Evolutionary conservation across 1,140 invertebrate genomes (phyloP), one percentile per base, ranked within the genome.

Genomic region (Hydropsyche tenuis): DNA sequence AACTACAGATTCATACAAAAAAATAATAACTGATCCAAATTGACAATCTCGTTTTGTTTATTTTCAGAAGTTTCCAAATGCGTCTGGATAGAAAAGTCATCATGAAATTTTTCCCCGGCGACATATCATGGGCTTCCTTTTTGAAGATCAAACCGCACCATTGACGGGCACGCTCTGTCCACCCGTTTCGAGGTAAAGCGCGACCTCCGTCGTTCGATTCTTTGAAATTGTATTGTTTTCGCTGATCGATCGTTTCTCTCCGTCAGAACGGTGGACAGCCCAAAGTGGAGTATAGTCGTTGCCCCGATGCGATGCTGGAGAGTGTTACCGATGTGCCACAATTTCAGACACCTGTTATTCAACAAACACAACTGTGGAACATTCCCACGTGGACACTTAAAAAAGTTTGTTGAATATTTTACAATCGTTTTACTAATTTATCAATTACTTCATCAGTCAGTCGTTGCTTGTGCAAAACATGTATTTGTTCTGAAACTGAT

Each of bases 281-380:
- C 27, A 64, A 74, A 7, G 63, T 37, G 1, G 12, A 14, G 51
- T 30, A 60, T 43, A 48, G 73, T 66, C 87, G 88, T 69, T 88
- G 90, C 77, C 88, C 87, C 78, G 89, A 90, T 88, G 89, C 89
- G 81, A 91, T 91, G 87, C 86, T 91, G 82, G 88, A 90, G 86
- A 88, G 87, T 84, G 86, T 81, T 85, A 83, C 80, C 84, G 82
- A 72, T 83, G 84, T 80, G 83, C 84, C 80, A 84, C 87, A 79
- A 79, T 79, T 74, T 73, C 83, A 83, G 79, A 83, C 82, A 83
- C 83, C 81, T 84, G 85, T 85, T 85, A 80, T 88, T 60, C 83
- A 85, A 75, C 86, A 87, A 80, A 87, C 87, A 73, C 79, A 82
- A 76, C 83, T 66, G 77, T 88, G 85, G 85, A 85, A 86, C 75